phyloP scores from a whole-genome alignment of 2,797 vertebrate species.

The Taenioides sp. region DNA sequence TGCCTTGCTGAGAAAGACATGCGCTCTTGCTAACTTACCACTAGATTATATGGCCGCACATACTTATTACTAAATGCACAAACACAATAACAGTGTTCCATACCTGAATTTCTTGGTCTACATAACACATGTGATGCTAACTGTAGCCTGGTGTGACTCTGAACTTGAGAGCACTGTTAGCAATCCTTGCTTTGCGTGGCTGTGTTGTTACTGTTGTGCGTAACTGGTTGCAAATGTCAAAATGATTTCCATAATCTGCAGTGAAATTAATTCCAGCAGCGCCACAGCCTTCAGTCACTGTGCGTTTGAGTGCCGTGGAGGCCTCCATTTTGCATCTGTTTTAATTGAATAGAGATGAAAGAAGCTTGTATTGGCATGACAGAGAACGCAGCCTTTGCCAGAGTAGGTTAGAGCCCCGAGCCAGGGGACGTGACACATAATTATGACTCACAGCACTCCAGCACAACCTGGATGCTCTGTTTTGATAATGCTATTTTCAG shows the following conservation, averaged over 20 bases:
- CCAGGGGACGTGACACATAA: constrained; percentile 17
- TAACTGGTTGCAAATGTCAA: constrained; percentile 18
- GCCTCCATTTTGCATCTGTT: constrained; percentile 6
- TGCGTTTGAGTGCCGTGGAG: constrained; percentile 6
- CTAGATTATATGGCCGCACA: no score
- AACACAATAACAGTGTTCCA: not conserved
- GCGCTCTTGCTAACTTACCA: no score
- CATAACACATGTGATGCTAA: not conserved
- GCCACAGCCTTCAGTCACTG: constrained; percentile 17
- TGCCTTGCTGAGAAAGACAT: no score
- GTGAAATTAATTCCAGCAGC: constrained; percentile 19
- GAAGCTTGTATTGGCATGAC: constrained; percentile 8
- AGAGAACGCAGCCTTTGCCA: constrained; percentile 8
- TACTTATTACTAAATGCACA: no score
- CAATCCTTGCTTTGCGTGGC: not conserved
- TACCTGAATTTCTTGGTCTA: not conserved
- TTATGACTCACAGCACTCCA: constrained; percentile 4
- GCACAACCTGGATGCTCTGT: not conserved
- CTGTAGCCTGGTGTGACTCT: not conserved
- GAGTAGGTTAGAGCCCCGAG: constrained; percentile 16
- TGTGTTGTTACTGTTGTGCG: not conserved
- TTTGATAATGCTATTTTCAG: not conserved
- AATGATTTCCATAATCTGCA: constrained; percentile 8
- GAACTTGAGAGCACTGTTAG: not conserved
- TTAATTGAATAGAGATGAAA: constrained; percentile 20